phyloP scores from a whole-genome alignment of 2,113 vertebrate genomes.

The Gopherus evgoodei region DNA sequence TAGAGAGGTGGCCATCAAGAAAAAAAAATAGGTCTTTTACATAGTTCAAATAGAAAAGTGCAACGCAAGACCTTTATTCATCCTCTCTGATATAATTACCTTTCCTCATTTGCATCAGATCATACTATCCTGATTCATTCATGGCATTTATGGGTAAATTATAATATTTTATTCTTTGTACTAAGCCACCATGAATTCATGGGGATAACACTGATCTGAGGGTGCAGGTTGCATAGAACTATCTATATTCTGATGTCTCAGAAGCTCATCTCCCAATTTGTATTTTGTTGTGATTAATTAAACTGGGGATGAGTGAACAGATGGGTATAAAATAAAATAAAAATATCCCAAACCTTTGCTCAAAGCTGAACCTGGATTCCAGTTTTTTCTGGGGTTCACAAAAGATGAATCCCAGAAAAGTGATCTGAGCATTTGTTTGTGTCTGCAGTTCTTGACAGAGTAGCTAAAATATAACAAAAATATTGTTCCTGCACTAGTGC shows the following conservation, averaged over 20 bases:
- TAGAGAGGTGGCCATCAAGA: neutral
- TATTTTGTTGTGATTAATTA: neutral
- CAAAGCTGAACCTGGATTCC: neutral
- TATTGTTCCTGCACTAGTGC: fast-evolving
- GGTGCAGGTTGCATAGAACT: neutral
- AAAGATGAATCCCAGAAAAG: neutral
- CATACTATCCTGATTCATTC: neutral
- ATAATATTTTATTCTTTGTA: conserved; percentile 23
- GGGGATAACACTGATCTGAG: neutral
- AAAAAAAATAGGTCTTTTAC: conserved; percentile 61
- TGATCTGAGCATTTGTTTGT: neutral
- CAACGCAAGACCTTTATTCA: conserved; percentile 20
- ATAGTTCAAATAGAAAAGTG: conserved; percentile 53
- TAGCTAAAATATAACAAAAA: neutral
- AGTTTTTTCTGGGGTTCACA: neutral
- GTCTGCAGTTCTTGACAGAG: neutral
- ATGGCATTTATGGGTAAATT: conserved; percentile 58
- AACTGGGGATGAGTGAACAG: neutral
- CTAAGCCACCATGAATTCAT: neutral
- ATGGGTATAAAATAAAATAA: neutral
- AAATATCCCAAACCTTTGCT: neutral
- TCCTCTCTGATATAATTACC: conserved; percentile 39
- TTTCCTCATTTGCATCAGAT: conserved; percentile 15
- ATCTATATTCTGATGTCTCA: neutral
- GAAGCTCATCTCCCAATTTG: neutral